These are phyloP conservation scores for Moxostoma hubbsi DNA, from an alignment of 2,797 vertebrate genomes.

Conservation along the genomic window DNA sequence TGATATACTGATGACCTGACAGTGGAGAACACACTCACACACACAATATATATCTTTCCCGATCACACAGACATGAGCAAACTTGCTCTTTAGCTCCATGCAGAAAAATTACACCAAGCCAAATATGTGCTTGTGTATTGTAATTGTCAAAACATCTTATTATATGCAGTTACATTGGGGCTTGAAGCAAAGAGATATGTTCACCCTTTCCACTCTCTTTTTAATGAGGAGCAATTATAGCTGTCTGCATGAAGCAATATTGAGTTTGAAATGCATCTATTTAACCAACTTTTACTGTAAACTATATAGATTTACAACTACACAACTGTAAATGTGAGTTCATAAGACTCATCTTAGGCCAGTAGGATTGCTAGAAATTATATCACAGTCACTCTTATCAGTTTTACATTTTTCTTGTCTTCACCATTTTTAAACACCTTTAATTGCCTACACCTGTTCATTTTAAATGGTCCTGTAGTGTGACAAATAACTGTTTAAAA, in stretches of 20 bases:
- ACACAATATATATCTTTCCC: slow-evolving; percentile 10
- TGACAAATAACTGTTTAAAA: no score
- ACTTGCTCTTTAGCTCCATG: slow-evolving; percentile 28
- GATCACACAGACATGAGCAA: slow-evolving; percentile 22
- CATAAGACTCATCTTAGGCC: slow-evolving; percentile 28
- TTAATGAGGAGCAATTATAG: not conserved
- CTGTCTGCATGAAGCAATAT: not conserved
- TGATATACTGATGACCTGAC: slow-evolving; percentile 42
- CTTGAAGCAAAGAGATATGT: not conserved
- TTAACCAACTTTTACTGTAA: slow-evolving; percentile 31
- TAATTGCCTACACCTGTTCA: no score
- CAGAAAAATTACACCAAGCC: slow-evolving; percentile 14
- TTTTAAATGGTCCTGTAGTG: no score
- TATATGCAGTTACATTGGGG: not conserved
- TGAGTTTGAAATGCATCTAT: not conserved
- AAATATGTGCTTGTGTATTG: not conserved
- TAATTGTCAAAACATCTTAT: slow-evolving; percentile 9
- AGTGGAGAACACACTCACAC: slow-evolving; percentile 5
- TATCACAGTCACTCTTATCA: not conserved
- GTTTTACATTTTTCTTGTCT: no score
- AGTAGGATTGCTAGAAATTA: slow-evolving; percentile 20
- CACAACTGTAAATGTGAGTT: slow-evolving; percentile 6
- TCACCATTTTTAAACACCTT: no score
- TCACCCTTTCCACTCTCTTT: not conserved
- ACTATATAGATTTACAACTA: not conserved